phyloP scores from a whole-genome alignment of 1,140 invertebrate genomes.

The Galleria mellonella region DNA sequence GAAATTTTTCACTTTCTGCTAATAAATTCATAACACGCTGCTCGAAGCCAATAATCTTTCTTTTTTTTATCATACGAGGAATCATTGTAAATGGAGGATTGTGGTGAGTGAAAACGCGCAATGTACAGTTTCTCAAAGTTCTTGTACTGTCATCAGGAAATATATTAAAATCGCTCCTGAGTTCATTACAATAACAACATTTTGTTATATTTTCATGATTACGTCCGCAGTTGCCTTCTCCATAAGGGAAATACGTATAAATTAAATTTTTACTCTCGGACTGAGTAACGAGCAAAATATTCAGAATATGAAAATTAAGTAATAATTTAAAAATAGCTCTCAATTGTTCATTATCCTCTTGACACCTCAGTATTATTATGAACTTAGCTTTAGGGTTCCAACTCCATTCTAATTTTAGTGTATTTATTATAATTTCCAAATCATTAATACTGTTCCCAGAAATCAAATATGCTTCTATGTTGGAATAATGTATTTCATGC shows the following conservation, averaged over 20 bases:
- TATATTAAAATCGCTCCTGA: neutral
- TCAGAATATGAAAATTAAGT: neutral
- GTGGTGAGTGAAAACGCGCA: neutral
- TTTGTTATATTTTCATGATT: slow-evolving; percentile 1
- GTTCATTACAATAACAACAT: neutral
- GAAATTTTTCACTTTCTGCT: neutral
- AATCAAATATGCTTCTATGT: neutral
- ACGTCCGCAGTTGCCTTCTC: neutral
- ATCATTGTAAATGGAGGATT: neutral
- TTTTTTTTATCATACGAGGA: neutral
- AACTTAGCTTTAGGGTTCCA: neutral
- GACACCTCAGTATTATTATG: neutral
- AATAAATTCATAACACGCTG: neutral
- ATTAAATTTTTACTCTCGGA: neutral
- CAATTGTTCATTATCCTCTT: neutral
- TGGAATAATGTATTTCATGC: neutral
- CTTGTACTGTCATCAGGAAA: neutral
- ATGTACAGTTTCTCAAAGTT: neutral
- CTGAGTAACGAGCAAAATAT: neutral
- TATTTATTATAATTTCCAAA: neutral
- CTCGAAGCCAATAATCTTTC: neutral
- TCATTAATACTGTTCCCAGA: neutral
- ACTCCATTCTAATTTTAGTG: neutral
- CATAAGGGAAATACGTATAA: neutral
- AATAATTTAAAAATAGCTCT: neutral